Base-by-base conservation (phyloP, 2,888 invertebrate genomes). In the Xestia ashworthii region DNA sequence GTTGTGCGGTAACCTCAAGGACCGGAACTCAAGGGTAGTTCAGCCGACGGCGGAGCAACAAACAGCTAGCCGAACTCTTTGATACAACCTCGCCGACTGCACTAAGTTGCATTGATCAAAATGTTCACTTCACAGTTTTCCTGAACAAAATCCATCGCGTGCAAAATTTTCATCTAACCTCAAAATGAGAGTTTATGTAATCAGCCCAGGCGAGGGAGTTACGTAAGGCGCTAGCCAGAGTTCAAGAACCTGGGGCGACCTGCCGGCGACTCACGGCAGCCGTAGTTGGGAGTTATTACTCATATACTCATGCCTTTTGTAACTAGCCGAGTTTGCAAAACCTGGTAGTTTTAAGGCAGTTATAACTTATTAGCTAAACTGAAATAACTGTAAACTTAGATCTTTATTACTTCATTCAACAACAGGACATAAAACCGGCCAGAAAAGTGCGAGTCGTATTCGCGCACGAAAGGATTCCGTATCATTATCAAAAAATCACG, bases 181-280 rank as follows among this genome's bases (percentile, higher is more conserved):
- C 73, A 80, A 64, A 77, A 75, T 62, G 66, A 38, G 65, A 74
- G 76, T 76, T 89, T 90, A 89, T 79, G 75, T 88, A 89, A 89
- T 74, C 48, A 74, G 66, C 58, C 48, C 69, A 68, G 69, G 72
- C 65, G 76, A 83, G 75, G 74, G 67, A 73, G 75, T 91, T 89
- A 91, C 88, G 80, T 90, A 89, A 90, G 80, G 80, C 75, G 76
- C 48, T 73, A 71, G 80, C 71, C 75, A 82, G 86, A 74, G 91
- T 92, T 92, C 90, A 90, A 89, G 83, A 87, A 91, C 91, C 92
- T 76, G 76, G 62, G 70, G 50, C 89, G 87, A 88, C 89, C 90
- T 85, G 83, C 70, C 84, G 82, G 70, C 85, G 84, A 68, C 74
- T 41, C 67, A 60, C 72, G 55, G 66, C 75, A 64, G 46, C 74